Percentiles rank a stretch among this genome's conserved stretches.
phyloP scores from a whole-genome alignment of 2,888 invertebrate genomes.

The Melanargia galathea region DNA sequence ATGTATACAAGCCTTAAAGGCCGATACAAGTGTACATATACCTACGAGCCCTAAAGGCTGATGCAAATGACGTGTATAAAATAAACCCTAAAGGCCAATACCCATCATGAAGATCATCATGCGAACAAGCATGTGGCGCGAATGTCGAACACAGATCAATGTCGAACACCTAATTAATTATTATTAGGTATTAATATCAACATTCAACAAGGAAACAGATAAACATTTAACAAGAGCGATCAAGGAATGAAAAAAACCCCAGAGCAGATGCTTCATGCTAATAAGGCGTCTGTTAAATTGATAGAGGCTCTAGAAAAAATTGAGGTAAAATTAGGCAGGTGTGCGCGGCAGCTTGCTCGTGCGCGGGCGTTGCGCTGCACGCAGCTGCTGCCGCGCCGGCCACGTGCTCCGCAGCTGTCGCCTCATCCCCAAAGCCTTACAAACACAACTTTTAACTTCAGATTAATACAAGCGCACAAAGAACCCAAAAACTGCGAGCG shows the following conservation, averaged over 20 bases:
- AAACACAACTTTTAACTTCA: slow-evolving; percentile 35
- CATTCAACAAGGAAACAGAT: no score
- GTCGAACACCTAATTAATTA: not conserved
- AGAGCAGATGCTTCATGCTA: slow-evolving; percentile 49
- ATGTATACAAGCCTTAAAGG: no score
- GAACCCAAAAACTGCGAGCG: slow-evolving; percentile 21
- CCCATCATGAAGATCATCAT: no score
- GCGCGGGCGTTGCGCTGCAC: slow-evolving; percentile 70
- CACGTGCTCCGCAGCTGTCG: slow-evolving; percentile 78
- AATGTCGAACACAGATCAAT: no score
- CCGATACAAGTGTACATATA: no score
- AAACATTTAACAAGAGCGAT: not conserved
- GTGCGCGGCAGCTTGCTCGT: slow-evolving; percentile 70
- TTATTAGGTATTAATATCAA: not conserved
- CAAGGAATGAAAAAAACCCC: slow-evolving; percentile 20
- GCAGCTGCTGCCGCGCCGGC: slow-evolving; percentile 71
- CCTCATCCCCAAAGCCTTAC: slow-evolving; percentile 52
- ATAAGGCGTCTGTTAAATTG: slow-evolving; percentile 41
- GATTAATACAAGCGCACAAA: slow-evolving; percentile 19
- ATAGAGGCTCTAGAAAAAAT: slow-evolving; percentile 51
- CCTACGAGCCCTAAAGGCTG: no score
- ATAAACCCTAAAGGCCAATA: no score
- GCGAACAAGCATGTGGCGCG: no score
- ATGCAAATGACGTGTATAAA: no score
- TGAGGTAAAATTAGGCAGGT: slow-evolving; percentile 68